Evolutionary conservation across 2,113 vertebrate genomes (phyloP), one percentile per base, ranked within the genome.

Genomic region (Xenopus tropicalis): DNA sequence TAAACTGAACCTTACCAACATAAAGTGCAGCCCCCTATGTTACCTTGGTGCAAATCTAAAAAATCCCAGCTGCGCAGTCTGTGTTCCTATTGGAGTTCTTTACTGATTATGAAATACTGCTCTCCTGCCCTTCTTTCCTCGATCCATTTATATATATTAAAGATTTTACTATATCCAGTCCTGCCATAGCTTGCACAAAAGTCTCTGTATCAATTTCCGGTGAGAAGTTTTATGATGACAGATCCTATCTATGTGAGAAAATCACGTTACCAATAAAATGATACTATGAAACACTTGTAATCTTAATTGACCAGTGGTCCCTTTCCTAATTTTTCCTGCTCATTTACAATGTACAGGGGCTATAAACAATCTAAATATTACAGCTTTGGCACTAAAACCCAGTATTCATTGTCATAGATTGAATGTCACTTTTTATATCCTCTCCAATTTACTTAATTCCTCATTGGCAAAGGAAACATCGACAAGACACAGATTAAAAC

Each of bases 351-450:
- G 64, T 74, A 74, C 65, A 22, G 72, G 61, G 62, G 62, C 72
- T 52, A 56, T 69, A 61, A 69, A 56, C 65, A 68, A 69, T 62
- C 66, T 69, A 69, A 75, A 75, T 69, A 75, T 51, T 54, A 20
- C 24, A 6, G 59, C 54, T 48, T 14, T 69, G 72, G 59, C 72
- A 67, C 72, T 61, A 56, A 46, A 51, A 23, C 48, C 58, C 16
- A 58, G 22, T 62, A 52, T 75, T 75, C 24, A 14, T 69, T 75
- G 13, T 75, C 72, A 69, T 75, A 75, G 72, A 75, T 75, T 75
- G 72, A 48, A 75, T 75, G 72, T 75, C 72, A 75, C 66, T 68
- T 75, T 75, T 75, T 75, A 75, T 75, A 69, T 75, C 72, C 72
- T 62, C 58, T 62, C 56, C 72, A 75, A 75, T 75, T 75, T 75